phyloP scores from a whole-genome alignment of 2,113 vertebrate species.

The Glareola pratincola region DNA sequence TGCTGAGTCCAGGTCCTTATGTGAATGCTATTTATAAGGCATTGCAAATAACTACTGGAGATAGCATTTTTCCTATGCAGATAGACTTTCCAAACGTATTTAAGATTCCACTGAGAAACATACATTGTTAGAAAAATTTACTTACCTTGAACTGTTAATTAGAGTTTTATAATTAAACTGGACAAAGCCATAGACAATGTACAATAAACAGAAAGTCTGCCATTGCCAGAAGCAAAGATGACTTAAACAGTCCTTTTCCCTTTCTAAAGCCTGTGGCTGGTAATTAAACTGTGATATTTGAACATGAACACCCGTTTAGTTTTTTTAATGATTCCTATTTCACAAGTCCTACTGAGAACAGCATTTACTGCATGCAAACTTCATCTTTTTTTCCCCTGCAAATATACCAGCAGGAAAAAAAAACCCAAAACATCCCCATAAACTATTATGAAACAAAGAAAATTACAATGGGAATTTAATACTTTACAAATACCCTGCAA shows the following conservation, averaged over 20 bases:
- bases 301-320: neutral
- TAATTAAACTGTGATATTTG: conserved; percentile 7
- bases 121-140: neutral
- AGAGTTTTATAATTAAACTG: conserved; percentile 7
- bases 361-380: neutral
- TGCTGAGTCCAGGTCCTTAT: neutral
- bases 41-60: neutral
- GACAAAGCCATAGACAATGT: neutral
- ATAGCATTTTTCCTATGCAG: neutral
- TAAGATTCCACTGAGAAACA: neutral
- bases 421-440: neutral
- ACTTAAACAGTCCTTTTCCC: neutral
- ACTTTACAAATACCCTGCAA: neutral
- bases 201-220: neutral
- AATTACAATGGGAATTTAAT: neutral
- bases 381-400: neutral
- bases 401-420: neutral
- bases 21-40: neutral
- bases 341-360: neutral
- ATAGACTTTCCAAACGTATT: neutral
- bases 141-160: neutral
- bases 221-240: conserved; percentile 4
- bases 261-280: neutral
- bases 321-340: neutral
- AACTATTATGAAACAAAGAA: neutral